These are phyloP conservation scores for Acheta domesticus DNA, from an alignment of 2,888 invertebrate species.

Conservation along the genomic window DNA sequence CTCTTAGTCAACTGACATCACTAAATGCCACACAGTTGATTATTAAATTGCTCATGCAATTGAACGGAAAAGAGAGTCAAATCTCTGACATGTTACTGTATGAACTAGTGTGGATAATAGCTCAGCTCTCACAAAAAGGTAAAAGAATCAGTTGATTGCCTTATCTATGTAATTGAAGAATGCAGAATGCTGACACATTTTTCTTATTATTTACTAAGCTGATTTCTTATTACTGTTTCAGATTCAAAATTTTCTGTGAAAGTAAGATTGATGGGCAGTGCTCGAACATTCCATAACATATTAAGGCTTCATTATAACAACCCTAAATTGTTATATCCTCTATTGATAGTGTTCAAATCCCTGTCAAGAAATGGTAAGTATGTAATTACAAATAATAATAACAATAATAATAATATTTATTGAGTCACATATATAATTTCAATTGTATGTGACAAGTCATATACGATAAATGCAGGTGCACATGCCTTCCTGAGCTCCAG, in stretches of 20 bases:
- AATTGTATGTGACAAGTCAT: no score
- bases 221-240: constrained; percentile 38
- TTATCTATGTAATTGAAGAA: no score
- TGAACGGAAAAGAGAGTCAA: constrained; percentile 54
- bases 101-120: constrained; percentile 60
- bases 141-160: constrained; percentile 33
- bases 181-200: no score
- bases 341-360: constrained; percentile 59
- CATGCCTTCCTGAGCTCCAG: no score
- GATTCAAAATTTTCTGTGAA: constrained; percentile 63
- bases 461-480: no score
- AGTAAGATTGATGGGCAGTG: constrained; percentile 59
- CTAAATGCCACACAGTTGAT: constrained; percentile 57
- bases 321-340: constrained; percentile 56
- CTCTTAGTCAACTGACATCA: constrained; percentile 54
- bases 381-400: background rate
- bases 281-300: constrained; percentile 60
- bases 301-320: constrained; percentile 59
- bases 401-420: no score
- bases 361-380: constrained; percentile 58
- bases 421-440: no score
- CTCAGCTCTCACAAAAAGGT: constrained; percentile 58
- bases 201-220: no score
- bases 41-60: constrained; percentile 54
- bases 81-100: constrained; percentile 54